Evolutionary conservation across 2,113 vertebrate genomes (phyloP).

Genomic region (Ranitomeya imitator): DNA sequence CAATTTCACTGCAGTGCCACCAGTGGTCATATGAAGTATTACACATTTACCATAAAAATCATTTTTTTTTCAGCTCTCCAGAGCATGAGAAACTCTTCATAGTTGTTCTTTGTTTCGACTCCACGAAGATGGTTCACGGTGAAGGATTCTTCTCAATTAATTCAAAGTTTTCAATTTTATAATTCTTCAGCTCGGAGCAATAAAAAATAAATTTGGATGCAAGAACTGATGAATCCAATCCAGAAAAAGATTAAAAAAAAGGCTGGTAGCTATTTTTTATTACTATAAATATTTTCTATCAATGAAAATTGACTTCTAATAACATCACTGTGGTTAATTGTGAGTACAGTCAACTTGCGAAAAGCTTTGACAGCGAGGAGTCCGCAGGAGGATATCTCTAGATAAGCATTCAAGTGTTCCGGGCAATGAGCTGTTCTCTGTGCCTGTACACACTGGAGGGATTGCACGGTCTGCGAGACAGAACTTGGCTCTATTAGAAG

Average conservation of each 20-base stretch:
- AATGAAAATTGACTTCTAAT: not conserved
- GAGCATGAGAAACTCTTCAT: too few species aligned
- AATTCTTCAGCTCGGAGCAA: too few species aligned
- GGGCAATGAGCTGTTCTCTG: conserved; percentile 17
- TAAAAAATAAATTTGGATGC: too few species aligned
- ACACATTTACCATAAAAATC: not conserved
- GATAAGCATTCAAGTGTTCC: conserved; percentile 14
- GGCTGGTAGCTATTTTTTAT: not conserved
- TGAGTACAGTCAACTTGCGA: not conserved
- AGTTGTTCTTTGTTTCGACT: too few species aligned
- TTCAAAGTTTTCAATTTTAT: too few species aligned
- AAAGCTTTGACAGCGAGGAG: not conserved
- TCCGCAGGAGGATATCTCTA: not conserved
- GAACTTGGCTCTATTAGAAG: conserved; percentile 36
- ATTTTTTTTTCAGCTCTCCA: too few species aligned
- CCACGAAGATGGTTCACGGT: too few species aligned
- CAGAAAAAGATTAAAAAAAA: not conserved
- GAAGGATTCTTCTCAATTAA: too few species aligned
- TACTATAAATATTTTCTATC: not conserved
- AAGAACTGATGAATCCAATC: too few species aligned
- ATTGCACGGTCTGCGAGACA: not conserved
- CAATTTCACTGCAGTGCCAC: not conserved
- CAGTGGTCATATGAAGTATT: not conserved
- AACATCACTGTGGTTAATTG: not conserved
- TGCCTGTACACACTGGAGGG: not conserved